phyloP scores from a whole-genome alignment of 2,797 vertebrate genomes.

The Sibirionetta formosa region DNA sequence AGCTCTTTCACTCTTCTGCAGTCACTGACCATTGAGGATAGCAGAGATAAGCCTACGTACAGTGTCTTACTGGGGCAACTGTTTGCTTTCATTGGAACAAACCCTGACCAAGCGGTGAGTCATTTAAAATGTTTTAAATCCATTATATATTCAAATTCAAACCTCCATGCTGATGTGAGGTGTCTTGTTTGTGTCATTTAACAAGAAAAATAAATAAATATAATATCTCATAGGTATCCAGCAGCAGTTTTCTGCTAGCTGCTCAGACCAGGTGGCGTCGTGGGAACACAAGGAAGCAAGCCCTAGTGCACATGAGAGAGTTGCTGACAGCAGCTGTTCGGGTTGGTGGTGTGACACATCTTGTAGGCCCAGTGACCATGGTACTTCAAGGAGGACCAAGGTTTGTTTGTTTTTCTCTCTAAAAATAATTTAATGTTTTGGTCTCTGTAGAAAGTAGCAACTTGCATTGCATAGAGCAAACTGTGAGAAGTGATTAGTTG shows the following conservation, averaged over 20 bases:
- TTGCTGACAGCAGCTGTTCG: conserved; percentile 95
- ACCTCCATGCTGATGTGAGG: accelerated
- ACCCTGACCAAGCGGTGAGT: conserved; percentile 95
- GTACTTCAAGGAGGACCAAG: conserved; percentile 97
- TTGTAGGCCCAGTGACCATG: conserved; percentile 97
- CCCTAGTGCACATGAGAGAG: conserved; percentile 97
- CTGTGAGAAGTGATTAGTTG: accelerated
- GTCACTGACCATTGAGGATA: conserved; percentile 93
- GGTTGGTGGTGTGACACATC: conserved; percentile 95
- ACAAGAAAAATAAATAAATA: not conserved
- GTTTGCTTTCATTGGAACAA: conserved; percentile 98
- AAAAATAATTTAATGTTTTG: accelerated
- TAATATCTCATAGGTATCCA: conserved; percentile 88
- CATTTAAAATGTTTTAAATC: accelerated
- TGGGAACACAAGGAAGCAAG: conserved; percentile 96
- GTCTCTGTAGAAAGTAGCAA: not conserved
- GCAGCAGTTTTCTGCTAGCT: conserved; percentile 96
- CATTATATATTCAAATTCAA: not conserved
- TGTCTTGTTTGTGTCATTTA: not conserved
- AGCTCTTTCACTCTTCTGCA: conserved; percentile 98
- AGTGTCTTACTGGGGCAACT: conserved; percentile 96
- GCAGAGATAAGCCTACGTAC: conserved; percentile 95
- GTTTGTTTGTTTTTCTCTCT: conserved; percentile 75
- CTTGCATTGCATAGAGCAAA: accelerated
- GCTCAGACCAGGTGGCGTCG: conserved; percentile 97